Conservation (phyloP, 2,888 invertebrate species). For the Caenorhabditis sp. region DNA sequence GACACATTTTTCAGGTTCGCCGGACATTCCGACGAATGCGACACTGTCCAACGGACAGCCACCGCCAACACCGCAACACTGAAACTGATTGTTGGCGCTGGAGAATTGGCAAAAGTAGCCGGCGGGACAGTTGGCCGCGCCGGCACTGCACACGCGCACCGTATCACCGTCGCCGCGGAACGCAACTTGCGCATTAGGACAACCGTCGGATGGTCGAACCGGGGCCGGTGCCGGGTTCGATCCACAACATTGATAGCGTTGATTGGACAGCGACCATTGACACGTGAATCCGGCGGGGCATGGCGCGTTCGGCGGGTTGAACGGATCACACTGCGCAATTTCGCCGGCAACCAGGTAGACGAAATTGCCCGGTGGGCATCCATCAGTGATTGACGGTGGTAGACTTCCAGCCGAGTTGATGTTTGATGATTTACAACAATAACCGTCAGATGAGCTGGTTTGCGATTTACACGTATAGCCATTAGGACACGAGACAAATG, state of each 20-base stretch:
- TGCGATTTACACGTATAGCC: slow-evolving; percentile 46
- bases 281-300: slow-evolving; percentile 58
- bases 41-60: slow-evolving; percentile 48
- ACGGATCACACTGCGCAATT: slow-evolving; percentile 54
- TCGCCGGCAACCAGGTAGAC: slow-evolving; percentile 45
- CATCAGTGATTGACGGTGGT: slow-evolving; percentile 44
- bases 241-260: slow-evolving; percentile 54
- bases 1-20: slow-evolving; percentile 54
- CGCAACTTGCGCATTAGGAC: slow-evolving; percentile 55
- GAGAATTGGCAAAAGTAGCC: slow-evolving; percentile 62
- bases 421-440: slow-evolving; percentile 46
- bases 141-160: slow-evolving; percentile 54
- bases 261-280: slow-evolving; percentile 53
- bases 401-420: slow-evolving; percentile 7
- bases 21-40: slow-evolving; percentile 53
- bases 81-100: slow-evolving; percentile 50
- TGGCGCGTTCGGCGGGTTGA: slow-evolving; percentile 66
- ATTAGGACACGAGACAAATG: slow-evolving; percentile 54
- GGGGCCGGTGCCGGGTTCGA: slow-evolving; percentile 45
- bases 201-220: slow-evolving; percentile 48
- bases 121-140: slow-evolving; percentile 52
- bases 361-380: slow-evolving; percentile 52
- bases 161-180: slow-evolving; percentile 48
- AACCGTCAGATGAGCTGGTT: slow-evolving; percentile 47
- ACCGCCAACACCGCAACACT: slow-evolving; percentile 58